Base-by-base conservation (phyloP, 2,888 invertebrate genomes). In the Caradrina clavipalpis region DNA sequence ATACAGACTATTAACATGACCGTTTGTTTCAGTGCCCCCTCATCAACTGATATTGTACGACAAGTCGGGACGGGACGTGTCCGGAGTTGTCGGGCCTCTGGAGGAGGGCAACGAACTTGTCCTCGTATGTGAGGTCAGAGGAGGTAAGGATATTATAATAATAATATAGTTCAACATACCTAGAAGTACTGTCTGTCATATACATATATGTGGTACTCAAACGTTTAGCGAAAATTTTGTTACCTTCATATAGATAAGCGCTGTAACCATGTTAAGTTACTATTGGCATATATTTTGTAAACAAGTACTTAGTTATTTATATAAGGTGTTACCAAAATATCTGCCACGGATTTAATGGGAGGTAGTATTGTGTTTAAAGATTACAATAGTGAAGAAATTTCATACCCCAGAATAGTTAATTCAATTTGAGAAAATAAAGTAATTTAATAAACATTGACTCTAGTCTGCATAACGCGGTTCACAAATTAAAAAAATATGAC, bases 51-150 rank as follows among this genome's bases (percentile, higher is more conserved):
- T 98, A 79, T 97, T 99, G 83, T 97, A 98, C 93, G 98, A 98
- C 93, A 97, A 98, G 90, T 98, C 98, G 76, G 98, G 98, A 59
- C 97, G 98, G 80, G 97, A 98, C 91, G 97, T 98, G 79, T 98
- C 98, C 83, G 97, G 97, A 60, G 97, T 97, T 53, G 97, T 98
- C 67, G 98, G 98, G 26, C 98, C 98, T 55, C 96, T 98, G 85
- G 97, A 98, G 88, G 98, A 98, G 94, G 98, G 98, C 73, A 97
- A 98, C 86, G 98, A 98, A 91, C 97, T 98, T 74, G 97, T 98
- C 62, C 96, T 99, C 80, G 98, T 98, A 81, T 99, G 98, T 92
- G 98, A 98, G 95, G 98, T 98, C 78, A 97, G 98, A 93, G 98
- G 98, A 92, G 98, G 98, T 98, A 96, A 97, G 97, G 45, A 55